Evolutionary conservation across 2,113 vertebrate species (phyloP).

Genomic region (Eretmochelys imbricata): DNA sequence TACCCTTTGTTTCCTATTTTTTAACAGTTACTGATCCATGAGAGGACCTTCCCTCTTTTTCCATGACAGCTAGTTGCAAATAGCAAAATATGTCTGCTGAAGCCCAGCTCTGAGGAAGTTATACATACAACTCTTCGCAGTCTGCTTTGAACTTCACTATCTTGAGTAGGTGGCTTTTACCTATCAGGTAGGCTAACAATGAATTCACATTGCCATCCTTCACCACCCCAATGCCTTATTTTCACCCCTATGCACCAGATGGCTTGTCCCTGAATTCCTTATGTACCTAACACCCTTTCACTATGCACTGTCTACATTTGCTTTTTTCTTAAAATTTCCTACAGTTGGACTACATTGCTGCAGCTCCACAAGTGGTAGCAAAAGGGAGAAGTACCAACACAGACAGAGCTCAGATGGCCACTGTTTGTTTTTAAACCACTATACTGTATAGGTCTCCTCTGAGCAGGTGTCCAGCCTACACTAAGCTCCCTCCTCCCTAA

Average conservation of each 20-base stretch:
- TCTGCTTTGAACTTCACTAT: too few relatives aligned
- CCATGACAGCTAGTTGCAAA: background rate
- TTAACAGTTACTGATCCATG: too few relatives aligned
- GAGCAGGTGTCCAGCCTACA: background rate
- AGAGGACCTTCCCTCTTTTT: too few relatives aligned
- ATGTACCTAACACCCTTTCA: background rate
- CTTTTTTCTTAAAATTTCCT: background rate
- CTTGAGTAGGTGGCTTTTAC: background rate
- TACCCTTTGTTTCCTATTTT: too few relatives aligned
- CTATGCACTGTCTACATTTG: background rate
- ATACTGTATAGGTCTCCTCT: background rate
- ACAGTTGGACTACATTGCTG: background rate
- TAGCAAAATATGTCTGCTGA: background rate
- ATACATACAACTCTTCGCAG: background rate
- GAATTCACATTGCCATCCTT: background rate
- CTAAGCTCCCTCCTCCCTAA: background rate
- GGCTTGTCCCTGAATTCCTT: background rate
- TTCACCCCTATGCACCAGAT: background rate
- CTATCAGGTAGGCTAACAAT: background rate
- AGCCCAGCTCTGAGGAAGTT: too few relatives aligned
- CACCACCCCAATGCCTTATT: background rate
- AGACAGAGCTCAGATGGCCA: background rate
- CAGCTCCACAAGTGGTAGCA: background rate
- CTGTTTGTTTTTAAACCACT: background rate
- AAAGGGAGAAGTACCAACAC: background rate